These are phyloP conservation scores for Corythoichthys haematopterus DNA, from an alignment of 2,113 vertebrate species.

Conservation along the genomic window DNA sequence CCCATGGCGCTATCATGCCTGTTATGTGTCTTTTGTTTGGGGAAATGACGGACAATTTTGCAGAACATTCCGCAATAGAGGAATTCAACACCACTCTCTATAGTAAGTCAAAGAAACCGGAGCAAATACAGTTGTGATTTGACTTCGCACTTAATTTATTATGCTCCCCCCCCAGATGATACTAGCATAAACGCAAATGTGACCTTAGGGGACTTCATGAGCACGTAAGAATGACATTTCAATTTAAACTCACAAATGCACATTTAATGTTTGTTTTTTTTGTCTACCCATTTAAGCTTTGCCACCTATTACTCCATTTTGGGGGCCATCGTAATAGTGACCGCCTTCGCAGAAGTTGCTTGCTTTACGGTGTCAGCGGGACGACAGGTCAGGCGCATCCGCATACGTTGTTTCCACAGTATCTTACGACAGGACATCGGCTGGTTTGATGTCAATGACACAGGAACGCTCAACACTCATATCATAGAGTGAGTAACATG, in stretches of 20 bases:
- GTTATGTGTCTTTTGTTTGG: conserved; percentile 85
- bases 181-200: conserved; percentile 11
- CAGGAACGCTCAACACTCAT: conserved; percentile 86
- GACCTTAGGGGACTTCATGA: conserved; percentile 66
- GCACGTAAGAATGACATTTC: conserved; percentile 42
- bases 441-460: conserved; percentile 91
- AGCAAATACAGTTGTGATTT: background rate
- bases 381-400: conserved; percentile 83
- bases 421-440: conserved; percentile 90
- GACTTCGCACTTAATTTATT: background rate
- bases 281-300: conserved; percentile 66
- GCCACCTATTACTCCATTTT: conserved; percentile 85
- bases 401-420: conserved; percentile 84
- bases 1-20: conserved; percentile 80
- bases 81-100: background rate
- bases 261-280: background rate
- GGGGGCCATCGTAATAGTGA: conserved; percentile 77
- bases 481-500: conserved; percentile 83
- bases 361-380: conserved; percentile 88
- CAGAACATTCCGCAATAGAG: conserved; percentile 21
- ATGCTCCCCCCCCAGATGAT: conserved; percentile 13
- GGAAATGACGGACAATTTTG: conserved; percentile 87
- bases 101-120: conserved; percentile 66
- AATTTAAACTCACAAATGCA: background rate
- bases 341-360: conserved; percentile 83